These are phyloP conservation scores for Pasiphila rectangulata DNA, from an alignment of 2,888 invertebrate genomes.

Conservation along the genomic window DNA sequence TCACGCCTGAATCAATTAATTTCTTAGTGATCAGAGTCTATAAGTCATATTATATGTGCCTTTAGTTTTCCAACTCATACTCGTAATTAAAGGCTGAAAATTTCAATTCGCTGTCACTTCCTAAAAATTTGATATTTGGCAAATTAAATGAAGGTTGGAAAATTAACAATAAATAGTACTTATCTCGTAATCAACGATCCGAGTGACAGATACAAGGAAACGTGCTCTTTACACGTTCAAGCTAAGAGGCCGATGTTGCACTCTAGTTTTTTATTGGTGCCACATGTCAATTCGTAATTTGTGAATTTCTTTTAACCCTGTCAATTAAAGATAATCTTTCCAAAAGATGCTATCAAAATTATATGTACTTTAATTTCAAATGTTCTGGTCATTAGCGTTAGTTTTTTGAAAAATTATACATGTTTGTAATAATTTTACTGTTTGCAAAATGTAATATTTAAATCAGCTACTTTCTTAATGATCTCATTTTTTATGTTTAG, in stretches of 20 bases:
- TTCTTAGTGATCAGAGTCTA: too few species aligned
- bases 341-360: conserved; percentile 40
- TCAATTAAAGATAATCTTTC: conserved; percentile 64
- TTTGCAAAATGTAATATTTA: conserved; percentile 11
- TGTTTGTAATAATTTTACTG: conserved; percentile 1
- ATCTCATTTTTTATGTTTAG: conserved; percentile 8
- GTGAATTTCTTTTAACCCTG: conserved; percentile 66
- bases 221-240: background rate
- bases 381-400: conserved; percentile 16
- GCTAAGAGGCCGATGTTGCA: conserved; percentile 24
- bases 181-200: too few species aligned
- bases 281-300: conserved; percentile 69
- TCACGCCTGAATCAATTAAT: too few species aligned
- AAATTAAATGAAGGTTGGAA: too few species aligned
- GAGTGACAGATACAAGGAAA: background rate
- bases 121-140: too few species aligned
- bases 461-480: conserved; percentile 7
- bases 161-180: too few species aligned
- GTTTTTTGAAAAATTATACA: conserved; percentile 16
- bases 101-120: too few species aligned
- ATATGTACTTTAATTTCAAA: conserved; percentile 24
- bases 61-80: too few species aligned
- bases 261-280: conserved; percentile 60
- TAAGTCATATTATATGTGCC: too few species aligned
- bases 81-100: too few species aligned